A percentile compares a stretch with the other conserved stretches of the same genome.
These are phyloP conservation scores for Podilymbus podiceps DNA, from an alignment of 2,113 vertebrate species.

Conservation along the genomic window DNA sequence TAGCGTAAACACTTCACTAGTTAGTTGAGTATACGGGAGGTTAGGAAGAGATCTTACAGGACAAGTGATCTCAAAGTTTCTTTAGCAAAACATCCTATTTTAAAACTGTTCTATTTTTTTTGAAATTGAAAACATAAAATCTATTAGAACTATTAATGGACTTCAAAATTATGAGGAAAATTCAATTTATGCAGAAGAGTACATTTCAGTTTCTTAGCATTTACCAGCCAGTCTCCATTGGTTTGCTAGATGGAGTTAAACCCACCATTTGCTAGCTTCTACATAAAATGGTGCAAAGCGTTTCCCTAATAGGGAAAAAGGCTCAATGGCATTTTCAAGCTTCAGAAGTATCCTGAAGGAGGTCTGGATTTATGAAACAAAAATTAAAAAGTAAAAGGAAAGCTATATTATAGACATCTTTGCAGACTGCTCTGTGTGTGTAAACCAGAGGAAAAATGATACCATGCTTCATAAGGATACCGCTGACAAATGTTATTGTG, in stretches of 20 bases:
- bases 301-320: not conserved
- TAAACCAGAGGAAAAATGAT: not conserved
- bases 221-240: not conserved
- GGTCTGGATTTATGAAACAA: not conserved
- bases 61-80: not conserved
- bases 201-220: not conserved
- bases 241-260: not conserved
- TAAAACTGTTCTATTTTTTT: not conserved
- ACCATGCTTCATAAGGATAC: not conserved
- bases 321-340: not conserved
- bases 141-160: not conserved
- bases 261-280: not conserved
- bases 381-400: not conserved
- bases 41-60: not conserved
- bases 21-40: not conserved
- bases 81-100: not conserved
- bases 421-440: not conserved
- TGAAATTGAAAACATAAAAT: not conserved
- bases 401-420: not conserved
- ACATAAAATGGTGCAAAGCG: not conserved
- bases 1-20: not conserved
- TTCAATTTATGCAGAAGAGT: not conserved
- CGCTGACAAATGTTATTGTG: not conserved
- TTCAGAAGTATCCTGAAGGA: not conserved
- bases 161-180: not conserved